Evolutionary conservation across 2,797 vertebrate species (phyloP), one percentile per base, ranked within the genome.

Genomic region (Chaetodon trifasciatus): DNA sequence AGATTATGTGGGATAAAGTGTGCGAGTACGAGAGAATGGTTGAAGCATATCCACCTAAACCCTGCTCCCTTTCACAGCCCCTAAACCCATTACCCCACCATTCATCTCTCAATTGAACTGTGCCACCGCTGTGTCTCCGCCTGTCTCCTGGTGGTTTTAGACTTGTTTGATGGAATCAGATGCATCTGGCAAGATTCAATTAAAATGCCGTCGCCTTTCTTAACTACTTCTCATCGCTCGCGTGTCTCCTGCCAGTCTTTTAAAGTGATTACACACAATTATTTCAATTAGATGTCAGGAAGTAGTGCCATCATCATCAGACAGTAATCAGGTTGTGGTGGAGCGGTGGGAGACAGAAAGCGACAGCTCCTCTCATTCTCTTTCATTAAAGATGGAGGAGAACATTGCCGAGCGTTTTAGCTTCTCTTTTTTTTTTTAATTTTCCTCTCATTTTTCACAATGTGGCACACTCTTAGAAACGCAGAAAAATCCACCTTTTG

Each of bases 271-370:
- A 94, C 90, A 86, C 82, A 85, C 88, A 92, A 95, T 95, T 95
- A 94, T 94, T 94, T 92, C 92, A 95, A 95, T 95, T 94, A 94
- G 89, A 86, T 90, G 91, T 93, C 91, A 93, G 91, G 91, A 93
- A 91, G 90, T 81, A 90, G 90, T 80, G 84, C 83, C 91, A 92
- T 93, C 92, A 91, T 94, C 92, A 93, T 93, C 93, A 92, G 88
- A 86, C 83, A 81, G 89, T 92, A 93, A 94, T 94, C 90, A 94
- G 90, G 90, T 92, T 90, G 87, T 89, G 88, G 79, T 61, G 84
- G 85, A 92, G 88, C 89, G 44, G 78, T 84, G 89, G 91, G 91
- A 90, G 89, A 88, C 78, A 49, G 85, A 88, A 82, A 89, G 83
- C 81, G 82, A 90, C 81, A 67, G 86, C 71, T 86, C 80, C 62